Base-by-base conservation (phyloP, 2,113 vertebrate genomes). In the Dinomys branickii region DNA sequence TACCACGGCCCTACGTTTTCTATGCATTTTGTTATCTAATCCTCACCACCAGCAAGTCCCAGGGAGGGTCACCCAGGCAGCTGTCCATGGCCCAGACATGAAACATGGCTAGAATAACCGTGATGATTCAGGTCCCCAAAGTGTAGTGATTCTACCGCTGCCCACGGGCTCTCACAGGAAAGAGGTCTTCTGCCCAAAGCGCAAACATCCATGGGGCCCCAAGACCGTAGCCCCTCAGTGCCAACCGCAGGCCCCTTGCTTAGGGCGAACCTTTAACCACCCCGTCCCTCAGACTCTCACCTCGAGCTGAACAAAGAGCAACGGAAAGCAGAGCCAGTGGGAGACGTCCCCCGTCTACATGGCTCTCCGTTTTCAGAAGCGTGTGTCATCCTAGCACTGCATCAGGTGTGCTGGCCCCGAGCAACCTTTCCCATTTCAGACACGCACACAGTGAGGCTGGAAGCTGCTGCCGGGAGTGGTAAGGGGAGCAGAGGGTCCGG, bases 181-280 rank as follows among this genome's bases (percentile, higher is more conserved):
- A 41, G 24, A 56, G 56, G 5, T 12, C 58, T 52, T 5, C 20
- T 16, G 22, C 1, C 0, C 2, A 35, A 35, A 3, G n/a, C 41
- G 0, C 73, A 33, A 20, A 7, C 9, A 24, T 33, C 69, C 26
- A 2, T 5, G 26, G 50, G 44, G 7, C 35, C 1, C n/a, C 6
- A 28, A 26, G 58, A 17, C 28, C n/a, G 7, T 14, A 58, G 24
- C 16, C 5, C 38, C 28, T 81, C 50, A 63, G 59, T 2, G 13
- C 28, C 1, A 3, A 19, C 28, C 78, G 3, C 16, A 0, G 1
- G 26, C 58, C 54, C 30, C 88, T 58, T 35, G 20, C 33, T 30
- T 85, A 7, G 11, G 12, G 85, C 38, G 81, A 88, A 82, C 44
- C 69, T 91, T 28, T 78, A 65, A 2, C 35, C 54, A 73, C 71